These are phyloP conservation scores for Thripadectes ignobilis DNA, from an alignment of 2,797 vertebrate genomes.

Conservation along the genomic window DNA sequence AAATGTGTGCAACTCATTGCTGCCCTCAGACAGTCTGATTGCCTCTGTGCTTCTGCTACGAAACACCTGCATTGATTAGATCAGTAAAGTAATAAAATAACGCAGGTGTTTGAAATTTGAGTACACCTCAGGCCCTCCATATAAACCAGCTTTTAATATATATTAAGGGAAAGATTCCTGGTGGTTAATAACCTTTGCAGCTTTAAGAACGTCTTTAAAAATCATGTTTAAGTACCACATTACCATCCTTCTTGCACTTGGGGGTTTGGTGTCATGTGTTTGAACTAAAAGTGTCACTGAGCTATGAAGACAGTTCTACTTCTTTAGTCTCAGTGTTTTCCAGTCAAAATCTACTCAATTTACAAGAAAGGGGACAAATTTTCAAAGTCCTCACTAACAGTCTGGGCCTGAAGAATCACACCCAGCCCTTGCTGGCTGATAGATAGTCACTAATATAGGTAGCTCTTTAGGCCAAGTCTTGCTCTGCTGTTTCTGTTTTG, in stretches of 20 bases:
- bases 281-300: background rate
- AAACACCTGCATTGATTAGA: constrained; percentile 34
- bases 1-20: background rate
- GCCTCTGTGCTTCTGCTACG: constrained; percentile 16
- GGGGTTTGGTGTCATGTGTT: rapidly evolving
- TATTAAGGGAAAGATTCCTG: constrained; percentile 24
- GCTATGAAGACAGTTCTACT: background rate
- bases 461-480: background rate
- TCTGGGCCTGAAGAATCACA: background rate
- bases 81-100: background rate
- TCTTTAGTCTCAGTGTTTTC: background rate
- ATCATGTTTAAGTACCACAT: background rate
- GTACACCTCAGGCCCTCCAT: background rate
- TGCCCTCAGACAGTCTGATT: background rate
- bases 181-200: constrained; percentile 30
- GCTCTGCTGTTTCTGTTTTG: background rate
- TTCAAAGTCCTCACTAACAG: background rate
- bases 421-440: background rate
- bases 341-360: background rate
- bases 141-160: constrained; percentile 50
- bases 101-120: constrained; percentile 41
- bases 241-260: background rate
- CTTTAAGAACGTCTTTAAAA: constrained; percentile 7
- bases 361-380: background rate
- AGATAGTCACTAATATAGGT: background rate